These are phyloP conservation scores for Erpetoichthys calabaricus DNA, from an alignment of 2,797 vertebrate genomes.

Conservation along the genomic window DNA sequence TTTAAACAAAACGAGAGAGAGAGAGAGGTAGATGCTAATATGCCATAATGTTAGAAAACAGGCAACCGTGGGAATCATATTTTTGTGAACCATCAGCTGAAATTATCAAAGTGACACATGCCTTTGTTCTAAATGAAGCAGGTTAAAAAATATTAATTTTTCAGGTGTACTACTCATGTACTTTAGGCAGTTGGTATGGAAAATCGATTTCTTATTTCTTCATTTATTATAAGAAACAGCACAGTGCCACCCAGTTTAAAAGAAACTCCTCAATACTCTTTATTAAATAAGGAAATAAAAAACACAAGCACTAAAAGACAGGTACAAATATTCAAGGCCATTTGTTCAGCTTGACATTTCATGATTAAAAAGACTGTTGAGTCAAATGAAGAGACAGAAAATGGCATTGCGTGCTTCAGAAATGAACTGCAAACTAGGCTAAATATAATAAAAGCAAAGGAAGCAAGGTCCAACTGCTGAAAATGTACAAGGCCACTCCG, in stretches of 20 bases:
- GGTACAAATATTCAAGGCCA: slow-evolving; percentile 1
- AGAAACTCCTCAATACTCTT: background rate
- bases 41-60: no score
- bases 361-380: slow-evolving; percentile 2
- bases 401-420: slow-evolving; percentile 3
- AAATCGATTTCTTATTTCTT: background rate
- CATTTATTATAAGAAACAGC: background rate
- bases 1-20: background rate
- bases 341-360: slow-evolving; percentile 4
- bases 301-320: background rate
- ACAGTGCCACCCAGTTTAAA: background rate
- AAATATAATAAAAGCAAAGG: slow-evolving; percentile 2
- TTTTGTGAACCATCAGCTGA: no score
- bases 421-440: slow-evolving; percentile 2
- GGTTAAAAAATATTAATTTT: no score
- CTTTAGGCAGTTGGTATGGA: background rate
- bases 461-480: background rate
- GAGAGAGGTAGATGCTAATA: background rate
- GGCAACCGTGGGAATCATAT: no score
- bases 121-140: no score
- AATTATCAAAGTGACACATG: no score
- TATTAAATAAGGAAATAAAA: background rate
- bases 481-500: background rate
- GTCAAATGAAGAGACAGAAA: background rate
- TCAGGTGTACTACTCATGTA: no score